A percentile compares a stretch with the other conserved stretches of the same genome.
phyloP scores from a whole-genome alignment of 2,888 invertebrate genomes.

The Agrochola circellaris region DNA sequence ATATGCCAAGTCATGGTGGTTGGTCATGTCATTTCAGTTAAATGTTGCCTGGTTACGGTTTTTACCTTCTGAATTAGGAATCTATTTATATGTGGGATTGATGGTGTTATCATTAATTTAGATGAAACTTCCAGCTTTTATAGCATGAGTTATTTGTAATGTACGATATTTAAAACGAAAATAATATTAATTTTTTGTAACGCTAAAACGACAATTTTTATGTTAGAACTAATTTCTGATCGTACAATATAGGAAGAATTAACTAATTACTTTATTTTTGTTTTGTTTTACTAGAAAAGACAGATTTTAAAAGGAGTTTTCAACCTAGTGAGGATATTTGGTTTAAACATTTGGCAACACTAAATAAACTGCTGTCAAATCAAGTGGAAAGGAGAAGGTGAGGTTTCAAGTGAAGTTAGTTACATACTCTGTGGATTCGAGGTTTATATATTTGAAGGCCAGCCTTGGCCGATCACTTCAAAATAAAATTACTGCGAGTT shows the following conservation, averaged over 20 bases:
- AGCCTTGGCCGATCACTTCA: constrained; percentile 7
- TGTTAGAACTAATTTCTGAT: not conserved
- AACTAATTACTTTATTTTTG: not conserved
- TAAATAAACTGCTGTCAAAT: constrained; percentile 4
- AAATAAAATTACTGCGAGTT: constrained; percentile 8
- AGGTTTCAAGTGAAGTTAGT: too few relatives aligned
- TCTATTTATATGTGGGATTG: not conserved
- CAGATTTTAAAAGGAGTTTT: not conserved
- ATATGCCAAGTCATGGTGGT: constrained; percentile 19
- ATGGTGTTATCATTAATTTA: not conserved
- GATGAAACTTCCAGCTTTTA: not conserved
- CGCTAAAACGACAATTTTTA: not conserved
- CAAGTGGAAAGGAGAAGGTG: not conserved
- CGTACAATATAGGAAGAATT: too few relatives aligned
- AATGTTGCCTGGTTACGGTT: constrained; percentile 25
- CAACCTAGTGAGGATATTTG: not conserved
- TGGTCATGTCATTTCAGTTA: not conserved
- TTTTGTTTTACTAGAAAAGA: not conserved
- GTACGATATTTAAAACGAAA: not conserved
- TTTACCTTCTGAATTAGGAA: not conserved
- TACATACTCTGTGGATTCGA: too few relatives aligned
- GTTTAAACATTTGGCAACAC: constrained; percentile 25
- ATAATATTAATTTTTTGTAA: not conserved
- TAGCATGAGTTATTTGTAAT: not conserved
- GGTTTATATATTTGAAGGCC: constrained; percentile 29